A percentile compares a stretch with the other conserved stretches of the same genome.
Evolutionary conservation across 2,888 invertebrate genomes (phyloP).

Genomic region (Eristalis tenax): DNA sequence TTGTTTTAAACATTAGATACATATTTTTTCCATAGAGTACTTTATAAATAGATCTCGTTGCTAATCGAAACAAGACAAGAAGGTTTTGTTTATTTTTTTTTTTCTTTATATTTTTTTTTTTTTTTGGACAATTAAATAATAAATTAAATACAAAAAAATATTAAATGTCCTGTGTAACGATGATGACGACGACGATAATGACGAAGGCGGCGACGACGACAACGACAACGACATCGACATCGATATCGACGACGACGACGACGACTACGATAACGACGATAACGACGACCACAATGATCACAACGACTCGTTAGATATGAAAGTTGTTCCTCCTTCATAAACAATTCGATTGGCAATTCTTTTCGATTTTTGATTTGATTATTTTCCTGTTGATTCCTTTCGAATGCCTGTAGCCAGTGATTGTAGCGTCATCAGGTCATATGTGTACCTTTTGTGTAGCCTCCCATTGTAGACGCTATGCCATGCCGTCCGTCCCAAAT

Average conservation of each 20-base stretch:
- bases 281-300: conserved; percentile 11
- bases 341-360: conserved; percentile 7
- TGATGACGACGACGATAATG: conserved; percentile 61
- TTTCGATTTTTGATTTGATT: conserved; percentile 5
- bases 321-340: neutral
- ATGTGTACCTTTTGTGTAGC: conserved; percentile 35
- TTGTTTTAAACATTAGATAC: conserved; percentile 28
- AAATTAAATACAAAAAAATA: neutral
- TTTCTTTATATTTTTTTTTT: neutral
- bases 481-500: conserved; percentile 9
- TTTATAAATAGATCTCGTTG: conserved; percentile 13
- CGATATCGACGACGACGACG: conserved; percentile 58
- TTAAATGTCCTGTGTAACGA: conserved; percentile 14
- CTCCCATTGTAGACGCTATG: conserved; percentile 31
- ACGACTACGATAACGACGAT: conserved; percentile 53
- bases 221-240: conserved; percentile 43
- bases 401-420: neutral
- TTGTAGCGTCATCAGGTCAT: conserved; percentile 29
- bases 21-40: conserved; percentile 16
- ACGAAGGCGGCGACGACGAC: conserved; percentile 43
- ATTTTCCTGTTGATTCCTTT: neutral
- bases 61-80: neutral
- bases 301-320: conserved; percentile 10
- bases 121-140: neutral
- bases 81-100: neutral